phyloP scores from a whole-genome alignment of 2,888 invertebrate species.

The Polietes domitor region DNA sequence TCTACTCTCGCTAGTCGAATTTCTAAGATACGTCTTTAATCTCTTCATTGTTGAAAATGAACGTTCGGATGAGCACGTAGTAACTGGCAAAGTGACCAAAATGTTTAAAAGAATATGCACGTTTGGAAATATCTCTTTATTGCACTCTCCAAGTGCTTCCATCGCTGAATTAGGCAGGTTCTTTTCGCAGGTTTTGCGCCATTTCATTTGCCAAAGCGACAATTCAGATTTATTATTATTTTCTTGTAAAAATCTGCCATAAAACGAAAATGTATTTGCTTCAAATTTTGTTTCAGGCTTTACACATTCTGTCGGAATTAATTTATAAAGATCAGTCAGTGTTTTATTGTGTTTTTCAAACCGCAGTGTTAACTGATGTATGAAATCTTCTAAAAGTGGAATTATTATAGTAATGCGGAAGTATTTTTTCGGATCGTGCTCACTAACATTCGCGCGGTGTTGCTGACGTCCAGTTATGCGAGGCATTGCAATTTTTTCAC shows the following conservation, averaged over 20 bases:
- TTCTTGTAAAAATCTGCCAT: not conserved
- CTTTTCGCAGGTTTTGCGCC: too few relatives aligned
- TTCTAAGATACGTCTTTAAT: too few relatives aligned
- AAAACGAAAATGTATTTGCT: not conserved
- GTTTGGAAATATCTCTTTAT: too few relatives aligned
- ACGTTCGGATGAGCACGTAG: too few relatives aligned
- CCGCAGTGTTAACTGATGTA: too few relatives aligned
- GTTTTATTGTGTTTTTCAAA: too few relatives aligned
- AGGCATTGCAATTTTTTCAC: constrained; percentile 19
- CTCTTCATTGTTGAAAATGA: too few relatives aligned
- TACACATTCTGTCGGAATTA: constrained; percentile 5
- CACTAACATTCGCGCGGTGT: constrained; percentile 1
- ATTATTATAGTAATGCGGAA: not conserved
- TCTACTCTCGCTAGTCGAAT: too few relatives aligned
- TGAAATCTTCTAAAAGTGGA: not conserved
- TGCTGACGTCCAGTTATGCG: constrained; percentile 7
- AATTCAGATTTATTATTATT: too few relatives aligned
- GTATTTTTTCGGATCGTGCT: not conserved
- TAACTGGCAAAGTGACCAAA: not conserved
- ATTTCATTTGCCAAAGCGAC: too few relatives aligned
- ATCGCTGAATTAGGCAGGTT: too few relatives aligned
- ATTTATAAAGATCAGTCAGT: not conserved
- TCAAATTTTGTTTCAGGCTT: constrained; percentile 1
- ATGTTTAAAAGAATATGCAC: not conserved
- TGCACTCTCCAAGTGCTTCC: too few relatives aligned